Evolutionary conservation across 2,888 invertebrate species (phyloP).

Genomic region (Phortica magna): DNA sequence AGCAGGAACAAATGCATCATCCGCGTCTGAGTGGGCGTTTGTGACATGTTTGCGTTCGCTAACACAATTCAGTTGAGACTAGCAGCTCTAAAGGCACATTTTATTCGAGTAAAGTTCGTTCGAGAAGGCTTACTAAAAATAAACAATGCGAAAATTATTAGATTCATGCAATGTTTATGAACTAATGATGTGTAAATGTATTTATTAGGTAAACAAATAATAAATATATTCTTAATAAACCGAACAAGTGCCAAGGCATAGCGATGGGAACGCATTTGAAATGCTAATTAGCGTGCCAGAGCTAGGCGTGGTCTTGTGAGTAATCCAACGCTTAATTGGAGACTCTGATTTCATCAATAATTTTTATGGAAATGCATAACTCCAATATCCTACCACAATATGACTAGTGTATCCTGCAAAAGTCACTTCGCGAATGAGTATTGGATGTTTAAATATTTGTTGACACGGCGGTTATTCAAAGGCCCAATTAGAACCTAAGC

Average conservation of each 20-base stretch:
- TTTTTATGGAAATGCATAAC: not conserved
- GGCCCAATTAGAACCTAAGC: constrained; percentile 30
- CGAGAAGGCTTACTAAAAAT: constrained; percentile 33
- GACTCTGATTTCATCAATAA: constrained; percentile 21
- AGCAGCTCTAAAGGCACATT: constrained; percentile 64
- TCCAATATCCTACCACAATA: not conserved
- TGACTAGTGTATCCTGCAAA: not conserved
- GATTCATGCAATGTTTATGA: constrained; percentile 20
- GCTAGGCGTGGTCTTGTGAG: constrained; percentile 59
- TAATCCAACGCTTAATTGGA: not conserved
- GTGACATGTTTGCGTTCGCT: constrained; percentile 54
- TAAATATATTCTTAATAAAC: constrained; percentile 50
- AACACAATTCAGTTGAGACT: constrained; percentile 29
- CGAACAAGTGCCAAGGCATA: constrained; percentile 22
- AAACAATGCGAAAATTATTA: constrained; percentile 28
- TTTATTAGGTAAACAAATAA: constrained; percentile 54
- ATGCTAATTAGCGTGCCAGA: constrained; percentile 37
- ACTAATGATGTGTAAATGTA: constrained; percentile 3
- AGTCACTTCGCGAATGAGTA: no score
- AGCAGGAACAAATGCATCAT: constrained; percentile 17
- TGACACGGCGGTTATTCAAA: not conserved
- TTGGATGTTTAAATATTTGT: not conserved
- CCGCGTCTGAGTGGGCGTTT: constrained; percentile 24
- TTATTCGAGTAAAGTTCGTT: constrained; percentile 44
- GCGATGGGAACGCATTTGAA: constrained; percentile 12